A percentile compares a stretch with the other conserved stretches of the same genome.
Evolutionary conservation across 2,113 vertebrate species (phyloP).

Genomic region (Polypterus bichir): DNA sequence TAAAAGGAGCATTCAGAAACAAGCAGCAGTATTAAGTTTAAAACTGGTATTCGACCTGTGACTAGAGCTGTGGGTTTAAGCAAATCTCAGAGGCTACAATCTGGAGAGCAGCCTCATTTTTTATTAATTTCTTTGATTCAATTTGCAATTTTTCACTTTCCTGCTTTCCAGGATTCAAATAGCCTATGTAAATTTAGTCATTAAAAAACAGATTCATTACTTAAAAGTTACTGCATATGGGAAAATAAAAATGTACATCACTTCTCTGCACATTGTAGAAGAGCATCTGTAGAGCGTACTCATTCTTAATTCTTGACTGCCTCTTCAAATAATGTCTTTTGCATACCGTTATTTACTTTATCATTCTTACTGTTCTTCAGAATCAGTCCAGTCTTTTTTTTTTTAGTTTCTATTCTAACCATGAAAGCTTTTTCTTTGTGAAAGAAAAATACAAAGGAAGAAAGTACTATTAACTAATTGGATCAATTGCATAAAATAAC

Average conservation of each 20-base stretch:
- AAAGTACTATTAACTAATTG: too few relatives aligned
- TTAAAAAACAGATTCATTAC: neutral
- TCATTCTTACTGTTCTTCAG: too few relatives aligned
- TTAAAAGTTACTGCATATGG: neutral
- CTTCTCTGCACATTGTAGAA: neutral
- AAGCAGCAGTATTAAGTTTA: neutral
- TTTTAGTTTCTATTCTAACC: too few relatives aligned
- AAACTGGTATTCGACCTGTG: neutral
- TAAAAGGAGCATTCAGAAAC: neutral
- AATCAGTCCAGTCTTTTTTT: too few relatives aligned
- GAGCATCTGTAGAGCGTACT: neutral
- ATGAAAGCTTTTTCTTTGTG: too few relatives aligned
- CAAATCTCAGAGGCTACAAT: neutral
- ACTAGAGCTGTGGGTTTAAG: slow-evolving; percentile 3
- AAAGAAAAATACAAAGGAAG: too few relatives aligned
- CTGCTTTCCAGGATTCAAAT: neutral
- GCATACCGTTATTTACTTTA: too few relatives aligned
- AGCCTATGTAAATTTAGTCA: slow-evolving; percentile 1
- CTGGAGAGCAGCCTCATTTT: slow-evolving; percentile 1
- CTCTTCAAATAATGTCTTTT: too few relatives aligned
- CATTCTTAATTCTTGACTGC: too few relatives aligned
- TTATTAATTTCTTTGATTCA: slow-evolving; percentile 14
- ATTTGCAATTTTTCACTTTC: slow-evolving; percentile 5
- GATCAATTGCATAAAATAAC: too few relatives aligned
- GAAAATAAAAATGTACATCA: neutral